Base-by-base conservation (phyloP, 2,888 invertebrate species). In the Eupithecia subumbrata region DNA sequence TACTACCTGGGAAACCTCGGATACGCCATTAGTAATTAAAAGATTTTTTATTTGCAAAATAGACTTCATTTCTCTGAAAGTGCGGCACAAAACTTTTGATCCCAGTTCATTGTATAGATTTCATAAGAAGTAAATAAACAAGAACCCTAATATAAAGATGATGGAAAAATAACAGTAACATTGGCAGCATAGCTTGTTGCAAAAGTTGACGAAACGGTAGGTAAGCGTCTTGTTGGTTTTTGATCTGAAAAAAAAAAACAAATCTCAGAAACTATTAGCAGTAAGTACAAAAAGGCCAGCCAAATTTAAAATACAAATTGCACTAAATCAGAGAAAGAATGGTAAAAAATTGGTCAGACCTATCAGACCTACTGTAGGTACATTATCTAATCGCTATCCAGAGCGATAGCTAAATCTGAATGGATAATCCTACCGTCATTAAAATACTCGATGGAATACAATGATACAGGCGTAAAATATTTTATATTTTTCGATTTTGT, bases 141-240 rank as follows among this genome's bases (percentile, higher is more conserved):
- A 75, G 14, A 88, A 73, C 11, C 85, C 82, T 2, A 90, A 69
- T 3, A 91, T 67, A 0, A 90, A 18, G 3, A 91, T 45, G 72
- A 86, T 82, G 2, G 89, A 87, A 0, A 92, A 67, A 76, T 86
- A 91, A 80, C 92, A 92, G 81, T 87, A 92, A 70, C 90, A 83
- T 52, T 90, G 87, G 76, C 92, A 91, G 81, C 92, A 92, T 2
- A 84, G 16, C 8, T 86, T 84, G 82, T 91, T 92, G 79, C 87
- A 88, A 76, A 84, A 89, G 81, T 88, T 88, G 8, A 86, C 82
- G 79, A 86, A 88, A 52, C 84, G 86, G 18, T 79, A 76, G 0
- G 81, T 75, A 22, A 0, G 85, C 68, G 12, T 81, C 78, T 64
- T 72, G 72, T 37, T 60, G 73, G 9, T 79, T 60, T 60, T 14